Evolutionary conservation across 2,888 invertebrate species (phyloP).

Genomic region (Mythimna impura): DNA sequence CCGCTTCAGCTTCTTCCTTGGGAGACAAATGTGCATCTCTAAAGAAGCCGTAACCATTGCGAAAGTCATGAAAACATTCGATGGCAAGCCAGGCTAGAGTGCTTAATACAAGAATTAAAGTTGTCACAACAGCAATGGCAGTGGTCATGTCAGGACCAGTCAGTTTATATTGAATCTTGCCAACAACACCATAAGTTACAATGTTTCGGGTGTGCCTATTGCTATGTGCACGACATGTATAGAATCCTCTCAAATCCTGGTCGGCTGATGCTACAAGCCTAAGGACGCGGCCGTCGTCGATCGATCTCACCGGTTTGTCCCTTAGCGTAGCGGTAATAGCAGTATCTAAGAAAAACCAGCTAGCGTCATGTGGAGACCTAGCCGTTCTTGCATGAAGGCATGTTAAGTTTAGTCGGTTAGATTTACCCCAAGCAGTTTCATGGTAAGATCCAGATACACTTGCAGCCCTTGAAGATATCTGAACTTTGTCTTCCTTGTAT

Average conservation of each 20-base stretch:
- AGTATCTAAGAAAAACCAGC: constrained; percentile 82
- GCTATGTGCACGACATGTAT: constrained; percentile 82
- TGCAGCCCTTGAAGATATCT: constrained; percentile 83
- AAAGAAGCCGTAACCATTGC: constrained; percentile 84
- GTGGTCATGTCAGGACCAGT: constrained; percentile 79
- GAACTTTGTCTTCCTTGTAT: constrained; percentile 74
- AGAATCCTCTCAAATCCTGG: constrained; percentile 82
- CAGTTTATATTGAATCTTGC: constrained; percentile 76
- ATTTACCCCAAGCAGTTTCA: constrained; percentile 83
- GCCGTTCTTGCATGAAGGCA: constrained; percentile 80
- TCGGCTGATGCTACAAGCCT: constrained; percentile 77
- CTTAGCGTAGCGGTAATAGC: constrained; percentile 65
- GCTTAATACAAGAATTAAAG: constrained; percentile 76
- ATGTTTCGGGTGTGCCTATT: constrained; percentile 79
- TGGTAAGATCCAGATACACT: constrained; percentile 85
- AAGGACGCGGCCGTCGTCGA: constrained; percentile 81
- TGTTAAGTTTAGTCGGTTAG: constrained; percentile 81
- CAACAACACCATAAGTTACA: constrained; percentile 85
- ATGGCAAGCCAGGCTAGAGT: constrained; percentile 80
- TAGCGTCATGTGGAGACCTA: constrained; percentile 73
- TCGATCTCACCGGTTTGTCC: constrained; percentile 72
- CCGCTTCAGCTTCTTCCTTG: constrained; percentile 82
- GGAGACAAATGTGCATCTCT: constrained; percentile 82
- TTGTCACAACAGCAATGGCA: constrained; percentile 78
- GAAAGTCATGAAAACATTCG: constrained; percentile 83